phyloP scores from a whole-genome alignment of 2,113 vertebrate genomes.

The Tympanuchus pallidicinctus region DNA sequence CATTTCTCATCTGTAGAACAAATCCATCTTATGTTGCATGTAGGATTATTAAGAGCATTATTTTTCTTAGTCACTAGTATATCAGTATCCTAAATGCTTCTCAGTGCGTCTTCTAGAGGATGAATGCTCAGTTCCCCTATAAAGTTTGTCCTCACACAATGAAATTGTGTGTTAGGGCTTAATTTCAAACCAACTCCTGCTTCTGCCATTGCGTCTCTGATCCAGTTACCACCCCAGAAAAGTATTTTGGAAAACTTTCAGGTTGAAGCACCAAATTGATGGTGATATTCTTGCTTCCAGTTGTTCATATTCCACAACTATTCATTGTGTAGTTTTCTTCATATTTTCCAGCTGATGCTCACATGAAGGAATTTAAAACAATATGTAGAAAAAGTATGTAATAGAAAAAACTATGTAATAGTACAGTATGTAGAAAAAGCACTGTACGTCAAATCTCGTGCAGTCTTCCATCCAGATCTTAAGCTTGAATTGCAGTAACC shows the following conservation, averaged over 20 bases:
- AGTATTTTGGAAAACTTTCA: neutral
- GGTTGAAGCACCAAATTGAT: neutral
- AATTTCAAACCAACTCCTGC: neutral
- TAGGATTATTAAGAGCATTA: slow-evolving; percentile 16
- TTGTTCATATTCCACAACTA: neutral
- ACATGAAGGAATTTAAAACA: neutral
- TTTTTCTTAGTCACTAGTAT: neutral
- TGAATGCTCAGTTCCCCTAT: neutral
- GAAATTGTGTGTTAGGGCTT: neutral
- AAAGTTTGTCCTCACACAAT: neutral
- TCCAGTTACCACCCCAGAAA: neutral
- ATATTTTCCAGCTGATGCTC: neutral
- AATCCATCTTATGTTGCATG: neutral
- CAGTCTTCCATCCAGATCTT: neutral
- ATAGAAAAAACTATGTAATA: no score
- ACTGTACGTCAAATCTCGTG: neutral
- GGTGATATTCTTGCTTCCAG: neutral
- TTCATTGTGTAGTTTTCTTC: neutral
- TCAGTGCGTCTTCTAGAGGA: neutral
- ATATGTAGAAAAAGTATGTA: neutral
- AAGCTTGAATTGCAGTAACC: neutral
- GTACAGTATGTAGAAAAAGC: neutral
- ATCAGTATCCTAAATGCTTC: neutral
- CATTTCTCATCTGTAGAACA: neutral
- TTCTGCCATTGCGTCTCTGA: neutral